Evolutionary conservation across 2,113 vertebrate genomes (phyloP), one percentile per base, ranked within the genome.

Genomic region (Hipposideros armiger): DNA sequence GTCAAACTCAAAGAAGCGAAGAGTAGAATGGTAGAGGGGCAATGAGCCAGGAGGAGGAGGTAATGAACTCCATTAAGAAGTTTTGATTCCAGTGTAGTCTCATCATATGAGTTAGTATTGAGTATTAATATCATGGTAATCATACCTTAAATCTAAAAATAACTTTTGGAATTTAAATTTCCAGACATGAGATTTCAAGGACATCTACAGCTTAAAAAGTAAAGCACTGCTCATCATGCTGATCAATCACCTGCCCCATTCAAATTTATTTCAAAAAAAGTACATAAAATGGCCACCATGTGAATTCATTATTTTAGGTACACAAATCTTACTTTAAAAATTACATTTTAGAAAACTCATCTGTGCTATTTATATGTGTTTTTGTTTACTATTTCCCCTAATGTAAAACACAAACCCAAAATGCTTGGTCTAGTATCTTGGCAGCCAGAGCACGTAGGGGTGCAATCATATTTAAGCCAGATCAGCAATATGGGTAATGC

Each of bases 61-160:
- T 82, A 88, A 82, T 54, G 24, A 36, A 83, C 42, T 91, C 52
- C 45, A 95, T 86, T 96, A 86, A 86, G 76, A 96, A 94, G 77
- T 67, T 92, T 7, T 64, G 58, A 91, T 88, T 85, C 10, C 28
- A 76, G 3, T 88, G 13, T 89, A 89, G 82, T 77, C 42, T 91
- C 36, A 93, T 28, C 19, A 95, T 54, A 74, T 66, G 62, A 85
- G 22, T 69, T 88, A 84, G 15, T 42, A 95, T 16, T 74, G 30
- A 58, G 42, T 88, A 76, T 89, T 76, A 94, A 50, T 14, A 95
- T 30, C 22, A 72, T 40, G 0, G 52, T 58, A 90, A 54, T 20
- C n/a, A 82, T 77, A 72, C 16, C 45, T 52, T 94, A 95, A 95
- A 70, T 78, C 62, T 89, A 76, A 64, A 78, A 85, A 70, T 16